A percentile compares a stretch with the other conserved stretches of the same genome.
phyloP scores from a whole-genome alignment of 2,113 vertebrate genomes.

The Etheostoma spectabile region DNA sequence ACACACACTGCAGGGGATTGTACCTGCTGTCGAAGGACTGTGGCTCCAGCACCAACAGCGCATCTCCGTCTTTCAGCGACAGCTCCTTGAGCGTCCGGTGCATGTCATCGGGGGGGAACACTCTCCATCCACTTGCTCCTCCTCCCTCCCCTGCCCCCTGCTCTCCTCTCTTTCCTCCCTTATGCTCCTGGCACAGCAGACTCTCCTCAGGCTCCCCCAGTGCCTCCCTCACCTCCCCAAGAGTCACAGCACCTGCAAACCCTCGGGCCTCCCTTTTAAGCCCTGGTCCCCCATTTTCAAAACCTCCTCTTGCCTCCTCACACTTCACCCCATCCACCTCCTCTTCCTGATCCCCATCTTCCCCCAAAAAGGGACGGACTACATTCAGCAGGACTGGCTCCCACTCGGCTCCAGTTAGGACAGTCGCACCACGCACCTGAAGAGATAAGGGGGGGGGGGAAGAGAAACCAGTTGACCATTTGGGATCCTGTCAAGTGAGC shows the following conservation, averaged over 20 bases:
- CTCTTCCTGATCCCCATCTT: slow-evolving; percentile 53
- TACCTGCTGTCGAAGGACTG: slow-evolving; percentile 87
- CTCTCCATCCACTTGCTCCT: slow-evolving; percentile 86
- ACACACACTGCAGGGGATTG: background rate
- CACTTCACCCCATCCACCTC: slow-evolving; percentile 17
- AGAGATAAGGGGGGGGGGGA: no score
- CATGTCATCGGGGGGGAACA: slow-evolving; percentile 86
- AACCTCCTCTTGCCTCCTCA: slow-evolving; percentile 2
- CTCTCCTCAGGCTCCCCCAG: slow-evolving; percentile 79
- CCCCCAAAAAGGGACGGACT: slow-evolving; percentile 78
- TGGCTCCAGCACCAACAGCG: slow-evolving; percentile 86
- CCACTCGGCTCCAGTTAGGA: slow-evolving; percentile 86
- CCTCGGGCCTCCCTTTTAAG: slow-evolving; percentile 73
- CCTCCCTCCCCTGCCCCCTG: slow-evolving; percentile 70
- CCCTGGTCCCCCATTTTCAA: slow-evolving; percentile 67
- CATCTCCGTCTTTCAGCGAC: slow-evolving; percentile 89
- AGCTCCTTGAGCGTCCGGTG: slow-evolving; percentile 86
- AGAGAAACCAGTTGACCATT: background rate
- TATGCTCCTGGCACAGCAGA: slow-evolving; percentile 82
- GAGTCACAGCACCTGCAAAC: slow-evolving; percentile 76
- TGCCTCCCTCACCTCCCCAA: slow-evolving; percentile 72
- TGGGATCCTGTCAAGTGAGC: background rate
- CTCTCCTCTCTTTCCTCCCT: slow-evolving; percentile 36
- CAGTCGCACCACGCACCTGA: slow-evolving; percentile 87
- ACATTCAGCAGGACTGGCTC: slow-evolving; percentile 91